Evolutionary conservation across 2,113 vertebrate species (phyloP).

Genomic region (Mugil cephalus): DNA sequence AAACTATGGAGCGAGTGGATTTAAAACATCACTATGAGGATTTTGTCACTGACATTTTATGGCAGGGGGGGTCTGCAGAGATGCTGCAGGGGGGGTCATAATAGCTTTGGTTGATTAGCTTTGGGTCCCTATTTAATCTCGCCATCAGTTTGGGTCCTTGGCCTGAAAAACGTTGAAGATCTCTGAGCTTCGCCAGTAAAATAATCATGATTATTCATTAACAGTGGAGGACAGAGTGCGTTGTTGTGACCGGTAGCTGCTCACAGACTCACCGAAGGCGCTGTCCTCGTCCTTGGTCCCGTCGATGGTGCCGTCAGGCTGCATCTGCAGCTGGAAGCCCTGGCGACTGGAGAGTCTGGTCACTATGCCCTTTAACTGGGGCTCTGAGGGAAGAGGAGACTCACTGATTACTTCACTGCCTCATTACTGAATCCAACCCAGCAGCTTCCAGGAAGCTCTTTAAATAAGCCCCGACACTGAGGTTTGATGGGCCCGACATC

Average conservation of each 20-base stretch:
- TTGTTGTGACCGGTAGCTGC: not conserved
- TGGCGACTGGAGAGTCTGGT: constrained; percentile 97
- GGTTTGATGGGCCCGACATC: constrained; percentile 20
- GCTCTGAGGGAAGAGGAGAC: constrained; percentile 86
- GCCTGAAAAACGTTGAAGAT: too few species aligned
- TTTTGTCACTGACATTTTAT: not conserved
- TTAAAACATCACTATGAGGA: too few species aligned
- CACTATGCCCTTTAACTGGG: constrained; percentile 99
- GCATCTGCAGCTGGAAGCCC: constrained; percentile 97
- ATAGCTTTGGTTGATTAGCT: too few species aligned
- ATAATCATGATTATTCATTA: not conserved
- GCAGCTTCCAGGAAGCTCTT: constrained; percentile 9
- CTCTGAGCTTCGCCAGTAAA: too few species aligned
- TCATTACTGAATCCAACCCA: constrained; percentile 29
- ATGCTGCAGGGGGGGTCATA: too few species aligned
- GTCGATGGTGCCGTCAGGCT: constrained; percentile 96
- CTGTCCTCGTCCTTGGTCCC: constrained; percentile 98
- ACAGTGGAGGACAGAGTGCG: not conserved
- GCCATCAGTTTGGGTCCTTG: too few species aligned
- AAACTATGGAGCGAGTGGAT: too few species aligned
- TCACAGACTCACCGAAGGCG: constrained; percentile 71
- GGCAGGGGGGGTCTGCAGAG: too few species aligned
- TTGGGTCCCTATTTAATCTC: too few species aligned
- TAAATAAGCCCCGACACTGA: too few species aligned
- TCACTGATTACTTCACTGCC: constrained; percentile 15